These are phyloP conservation scores for Cerastis leucographa DNA, from an alignment of 2,888 invertebrate genomes.

Conservation along the genomic window DNA sequence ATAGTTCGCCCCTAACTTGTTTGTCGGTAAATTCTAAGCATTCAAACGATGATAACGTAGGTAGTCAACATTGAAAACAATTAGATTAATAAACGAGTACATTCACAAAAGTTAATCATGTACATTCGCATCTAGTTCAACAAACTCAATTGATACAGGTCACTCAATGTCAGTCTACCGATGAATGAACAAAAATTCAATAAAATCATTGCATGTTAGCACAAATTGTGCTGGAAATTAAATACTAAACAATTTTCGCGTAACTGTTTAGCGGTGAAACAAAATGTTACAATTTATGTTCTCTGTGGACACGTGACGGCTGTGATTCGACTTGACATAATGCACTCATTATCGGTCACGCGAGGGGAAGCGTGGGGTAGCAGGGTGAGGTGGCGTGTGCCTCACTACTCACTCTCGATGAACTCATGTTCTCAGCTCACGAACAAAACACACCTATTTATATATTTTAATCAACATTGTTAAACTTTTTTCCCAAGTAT, in stretches of 20 bases:
- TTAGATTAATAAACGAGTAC: neutral
- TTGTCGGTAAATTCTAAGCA: neutral
- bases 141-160: conserved; percentile 6
- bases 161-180: conserved; percentile 6
- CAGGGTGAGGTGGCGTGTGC: conserved; percentile 21
- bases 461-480: conserved; percentile 37
- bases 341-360: conserved; percentile 63
- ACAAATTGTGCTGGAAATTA: conserved; percentile 26
- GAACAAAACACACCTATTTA: conserved; percentile 39
- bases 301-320: conserved; percentile 42
- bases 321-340: conserved; percentile 60
- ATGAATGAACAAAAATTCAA: conserved; percentile 32
- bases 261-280: conserved; percentile 25
- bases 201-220: conserved; percentile 27
- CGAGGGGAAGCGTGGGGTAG: conserved; percentile 46
- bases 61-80: neutral
- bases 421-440: conserved; percentile 31
- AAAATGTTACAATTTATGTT: conserved; percentile 48
- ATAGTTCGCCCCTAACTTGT: neutral
- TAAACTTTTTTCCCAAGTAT: conserved; percentile 25
- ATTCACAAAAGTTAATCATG: neutral
- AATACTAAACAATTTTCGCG: conserved; percentile 34
- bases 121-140: conserved; percentile 10
- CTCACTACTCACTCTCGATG: conserved; percentile 21
- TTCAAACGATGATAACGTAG: neutral